Evolutionary conservation across 2,797 vertebrate genomes (phyloP), one percentile per base, ranked within the genome.

Genomic region (Lithobates sylvaticus): DNA sequence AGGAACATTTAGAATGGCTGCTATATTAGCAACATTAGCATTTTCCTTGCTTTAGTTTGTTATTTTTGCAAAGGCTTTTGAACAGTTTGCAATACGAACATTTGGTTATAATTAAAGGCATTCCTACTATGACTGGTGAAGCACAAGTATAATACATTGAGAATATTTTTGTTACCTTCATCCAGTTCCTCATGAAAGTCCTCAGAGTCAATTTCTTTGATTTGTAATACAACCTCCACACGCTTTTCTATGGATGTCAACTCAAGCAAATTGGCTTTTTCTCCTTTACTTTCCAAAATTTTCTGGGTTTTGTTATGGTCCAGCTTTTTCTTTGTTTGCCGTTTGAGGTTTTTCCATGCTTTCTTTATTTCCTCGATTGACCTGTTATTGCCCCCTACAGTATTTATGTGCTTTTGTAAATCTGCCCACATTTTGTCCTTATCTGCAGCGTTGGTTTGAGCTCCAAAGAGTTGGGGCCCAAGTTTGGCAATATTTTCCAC

Each of bases 321-420:
- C 36, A 87, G 0, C 36, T 87, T 87, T 80, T 84, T 87, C 81
- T 87, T 87, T 61, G 86, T 87, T 44, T 80, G 70, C 5, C 27
- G 79, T 84, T 84, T 87, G 2, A 87, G 86, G 0, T 76, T 84
- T 44, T 84, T 87, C 86, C 86, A 87, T 70, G 29, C 81, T 84
- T 29, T 87, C 67, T 84, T 87, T 69, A 87, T 70, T 1, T 87
- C 86, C 0, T 80, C 64, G 73, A 84, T 44, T 75, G 86, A 87
- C 71, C 71, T 87, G 71, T 84, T 84, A 80, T 87, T 87, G 76
- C 86, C 81, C 81, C 86, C 86, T 65, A 71, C 76, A 84, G 81
- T 71, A 87, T 84, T 87, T 61, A 87, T 70, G 23, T 84, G 71
- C 44, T 87, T 84, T 84, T 84, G 86, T 64, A 87, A 84, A 3